Conservation (phyloP, 2,797 vertebrate species). For the Anolis apletophallus region DNA sequence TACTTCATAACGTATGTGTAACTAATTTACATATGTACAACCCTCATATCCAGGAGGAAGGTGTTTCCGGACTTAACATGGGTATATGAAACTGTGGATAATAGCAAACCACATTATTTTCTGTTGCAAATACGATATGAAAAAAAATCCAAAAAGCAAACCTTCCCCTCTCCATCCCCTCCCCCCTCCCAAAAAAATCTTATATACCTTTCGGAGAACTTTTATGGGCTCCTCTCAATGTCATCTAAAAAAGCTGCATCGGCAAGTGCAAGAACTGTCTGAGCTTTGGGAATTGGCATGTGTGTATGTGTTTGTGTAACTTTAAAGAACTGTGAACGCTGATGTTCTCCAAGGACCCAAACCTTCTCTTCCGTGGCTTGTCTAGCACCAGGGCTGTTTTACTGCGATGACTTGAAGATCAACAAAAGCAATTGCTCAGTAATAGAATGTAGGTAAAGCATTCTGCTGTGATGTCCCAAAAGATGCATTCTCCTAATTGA, state of each 20-base stretch:
- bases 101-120: no score
- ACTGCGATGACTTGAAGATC: constrained; percentile 1
- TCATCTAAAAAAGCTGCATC: background rate
- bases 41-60: no score
- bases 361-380: constrained; percentile 16
- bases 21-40: no score
- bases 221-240: background rate
- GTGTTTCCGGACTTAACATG: no score
- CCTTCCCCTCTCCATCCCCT: background rate
- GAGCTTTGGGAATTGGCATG: background rate
- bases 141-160: background rate
- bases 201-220: background rate
- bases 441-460: constrained; percentile 14
- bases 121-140: no score
- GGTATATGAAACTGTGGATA: no score
- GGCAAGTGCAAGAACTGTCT: background rate
- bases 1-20: no score
- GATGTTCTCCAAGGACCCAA: background rate
- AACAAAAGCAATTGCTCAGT: constrained; percentile 1
- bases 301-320: accelerated
- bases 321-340: background rate
- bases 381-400: constrained; percentile 1
- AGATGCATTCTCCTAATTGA: constrained; percentile 30
- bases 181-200: no score
- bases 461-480: constrained; percentile 12